phyloP scores from a whole-genome alignment of 2,797 vertebrate genomes.

The Peromyscus nudipes region DNA sequence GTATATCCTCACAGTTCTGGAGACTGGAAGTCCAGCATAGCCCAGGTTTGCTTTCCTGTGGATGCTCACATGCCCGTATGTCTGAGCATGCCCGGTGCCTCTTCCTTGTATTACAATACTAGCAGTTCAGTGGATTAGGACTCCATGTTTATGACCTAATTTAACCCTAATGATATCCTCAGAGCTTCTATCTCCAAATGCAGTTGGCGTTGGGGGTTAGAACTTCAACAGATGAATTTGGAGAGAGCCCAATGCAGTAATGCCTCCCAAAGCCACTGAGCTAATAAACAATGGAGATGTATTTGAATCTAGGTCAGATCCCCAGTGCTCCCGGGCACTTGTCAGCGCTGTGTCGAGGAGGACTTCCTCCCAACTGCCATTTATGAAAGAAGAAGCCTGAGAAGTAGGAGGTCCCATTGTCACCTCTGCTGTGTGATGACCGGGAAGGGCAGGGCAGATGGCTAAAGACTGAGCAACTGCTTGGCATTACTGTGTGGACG shows the following conservation, averaged over 20 bases:
- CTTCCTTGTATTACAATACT: neutral
- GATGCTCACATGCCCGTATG: neutral
- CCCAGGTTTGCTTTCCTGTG: neutral
- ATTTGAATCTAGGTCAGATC: slow-evolving; percentile 16
- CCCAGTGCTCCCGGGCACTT: neutral
- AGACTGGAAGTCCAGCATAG: neutral
- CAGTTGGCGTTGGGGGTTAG: neutral
- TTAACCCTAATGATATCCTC: neutral
- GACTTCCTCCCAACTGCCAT: neutral
- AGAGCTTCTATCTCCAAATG: neutral
- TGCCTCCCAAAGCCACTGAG: neutral
- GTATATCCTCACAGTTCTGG: neutral
- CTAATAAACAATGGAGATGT: neutral
- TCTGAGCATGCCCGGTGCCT: neutral
- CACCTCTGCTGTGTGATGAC: neutral
- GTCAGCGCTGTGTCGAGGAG: neutral
- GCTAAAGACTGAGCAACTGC: neutral
- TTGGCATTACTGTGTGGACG: neutral
- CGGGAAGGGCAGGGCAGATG: neutral
- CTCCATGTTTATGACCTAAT: neutral
- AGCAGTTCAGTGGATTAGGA: neutral
- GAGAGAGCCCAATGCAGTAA: neutral
- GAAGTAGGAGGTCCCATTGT: neutral
- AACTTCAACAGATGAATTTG: neutral
- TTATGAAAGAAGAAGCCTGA: neutral